Evolutionary conservation across 2,888 invertebrate genomes (phyloP).

Genomic region (Cordilura impudica): DNA sequence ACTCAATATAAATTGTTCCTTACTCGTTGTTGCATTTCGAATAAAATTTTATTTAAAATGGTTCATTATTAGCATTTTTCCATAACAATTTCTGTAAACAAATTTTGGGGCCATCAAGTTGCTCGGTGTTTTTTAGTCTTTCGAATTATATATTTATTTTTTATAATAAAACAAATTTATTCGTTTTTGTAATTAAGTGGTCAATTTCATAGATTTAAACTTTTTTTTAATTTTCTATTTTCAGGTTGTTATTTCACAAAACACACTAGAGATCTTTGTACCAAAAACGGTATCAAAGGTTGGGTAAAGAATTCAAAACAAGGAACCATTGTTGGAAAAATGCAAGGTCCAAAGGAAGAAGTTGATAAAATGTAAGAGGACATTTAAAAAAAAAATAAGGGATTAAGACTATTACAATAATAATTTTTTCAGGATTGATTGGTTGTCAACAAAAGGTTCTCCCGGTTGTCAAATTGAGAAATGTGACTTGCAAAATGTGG

Average conservation of each 20-base stretch:
- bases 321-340: slow-evolving; percentile 92
- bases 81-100: too few species aligned
- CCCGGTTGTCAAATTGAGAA: slow-evolving; percentile 91
- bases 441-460: slow-evolving; percentile 89
- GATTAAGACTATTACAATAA: too few species aligned
- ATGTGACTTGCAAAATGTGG: slow-evolving; percentile 89
- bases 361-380: slow-evolving; percentile 90
- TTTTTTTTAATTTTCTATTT: too few species aligned
- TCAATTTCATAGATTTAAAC: neutral
- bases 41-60: too few species aligned
- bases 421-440: slow-evolving; percentile 82
- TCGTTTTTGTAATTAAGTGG: too few species aligned
- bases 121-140: too few species aligned
- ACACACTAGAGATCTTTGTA: slow-evolving; percentile 89
- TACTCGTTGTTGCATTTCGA: too few species aligned
- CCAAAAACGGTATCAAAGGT: slow-evolving; percentile 86
- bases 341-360: slow-evolving; percentile 88
- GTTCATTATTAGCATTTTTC: too few species aligned
- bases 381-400: slow-evolving; percentile 2
- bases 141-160: too few species aligned
- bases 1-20: too few species aligned
- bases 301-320: slow-evolving; percentile 95
- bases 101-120: too few species aligned
- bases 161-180: too few species aligned
- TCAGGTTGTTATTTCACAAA: slow-evolving; percentile 94